Base-by-base conservation (phyloP, 2,888 invertebrate genomes). In the Magallana nippona region DNA sequence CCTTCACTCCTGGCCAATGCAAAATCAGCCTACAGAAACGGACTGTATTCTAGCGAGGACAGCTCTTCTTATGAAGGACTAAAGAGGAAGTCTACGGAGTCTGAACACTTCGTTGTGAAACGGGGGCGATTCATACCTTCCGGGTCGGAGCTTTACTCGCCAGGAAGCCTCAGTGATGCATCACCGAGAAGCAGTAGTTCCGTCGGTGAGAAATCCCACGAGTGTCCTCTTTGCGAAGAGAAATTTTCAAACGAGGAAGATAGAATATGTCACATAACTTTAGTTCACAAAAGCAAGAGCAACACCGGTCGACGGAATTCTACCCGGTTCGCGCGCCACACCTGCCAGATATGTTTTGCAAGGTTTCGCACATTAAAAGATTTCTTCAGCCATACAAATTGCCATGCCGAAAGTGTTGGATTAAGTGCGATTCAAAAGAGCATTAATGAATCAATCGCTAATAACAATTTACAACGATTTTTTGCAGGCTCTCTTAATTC, bases 191-290 rank as follows among this genome's bases (percentile, higher is more conserved):
- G 27, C 10, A 71, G 71, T 13, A 27, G 32, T 11, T 19, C 71
- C 71, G 27, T n/a, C 62, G 55, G 60, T n/a, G 71, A 82, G 19
- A 63, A 71, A 55, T n/a, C 44, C 5, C 19, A 71, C 22, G 22
- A 55, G 55, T 90, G 89, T 77, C 85, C 88, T n/a, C 78, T 90
- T 44, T 90, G 89, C 77, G 88, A 90, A 55, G 84, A 86, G 60
- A 82, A 87, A 32, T 87, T 87, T 78, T 81, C 84, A 63, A 87
- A 83, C 55, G 83, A 88, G 32, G 87, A 88, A 10, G 88, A 88
- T 60, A 83, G 88, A n/a, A 83, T 87, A 80, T 83, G 83, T 19
- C 89, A 89, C 85, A 77, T 85, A 79, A 79, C 85, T n/a, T 56
- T 85, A 55, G 82, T 83, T 19, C 85, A 85, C 27, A 83, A 85